phyloP scores from a whole-genome alignment of 2,113 vertebrate species.

The Progne subis region DNA sequence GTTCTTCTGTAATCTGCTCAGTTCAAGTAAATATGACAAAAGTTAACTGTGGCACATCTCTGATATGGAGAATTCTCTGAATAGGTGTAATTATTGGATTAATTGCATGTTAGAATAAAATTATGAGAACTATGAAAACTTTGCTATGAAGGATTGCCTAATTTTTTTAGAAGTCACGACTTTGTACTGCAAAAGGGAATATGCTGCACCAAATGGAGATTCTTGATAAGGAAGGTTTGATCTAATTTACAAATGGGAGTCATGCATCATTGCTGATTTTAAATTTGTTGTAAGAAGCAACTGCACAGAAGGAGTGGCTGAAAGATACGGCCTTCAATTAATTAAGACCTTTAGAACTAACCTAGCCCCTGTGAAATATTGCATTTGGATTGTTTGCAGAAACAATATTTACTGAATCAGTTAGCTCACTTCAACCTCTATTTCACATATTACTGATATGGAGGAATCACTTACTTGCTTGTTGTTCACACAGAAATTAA shows the following conservation, averaged over 20 bases:
- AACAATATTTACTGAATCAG: neutral
- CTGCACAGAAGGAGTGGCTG: neutral
- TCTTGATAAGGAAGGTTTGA: neutral
- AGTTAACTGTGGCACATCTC: neutral
- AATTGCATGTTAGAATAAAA: neutral
- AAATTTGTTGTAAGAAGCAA: neutral
- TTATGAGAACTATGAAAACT: neutral
- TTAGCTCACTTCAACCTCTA: neutral
- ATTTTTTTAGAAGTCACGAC: neutral
- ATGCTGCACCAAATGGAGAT: neutral
- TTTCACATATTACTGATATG: neutral
- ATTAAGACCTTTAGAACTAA: neutral
- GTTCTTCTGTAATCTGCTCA: conserved; percentile 74
- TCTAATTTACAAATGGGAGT: neutral
- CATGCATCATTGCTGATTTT: neutral
- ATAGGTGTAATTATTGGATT: neutral
- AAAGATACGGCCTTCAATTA: neutral
- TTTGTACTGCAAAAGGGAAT: neutral
- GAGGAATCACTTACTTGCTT: conserved; percentile 70
- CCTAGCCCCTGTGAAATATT: neutral
- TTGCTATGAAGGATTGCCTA: neutral
- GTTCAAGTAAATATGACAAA: neutral
- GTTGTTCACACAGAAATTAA: conserved; percentile 61
- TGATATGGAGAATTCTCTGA: neutral
- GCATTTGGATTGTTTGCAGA: neutral